Conservation (phyloP, 2,797 vertebrate genomes). For the Sciurus vulgaris region DNA sequence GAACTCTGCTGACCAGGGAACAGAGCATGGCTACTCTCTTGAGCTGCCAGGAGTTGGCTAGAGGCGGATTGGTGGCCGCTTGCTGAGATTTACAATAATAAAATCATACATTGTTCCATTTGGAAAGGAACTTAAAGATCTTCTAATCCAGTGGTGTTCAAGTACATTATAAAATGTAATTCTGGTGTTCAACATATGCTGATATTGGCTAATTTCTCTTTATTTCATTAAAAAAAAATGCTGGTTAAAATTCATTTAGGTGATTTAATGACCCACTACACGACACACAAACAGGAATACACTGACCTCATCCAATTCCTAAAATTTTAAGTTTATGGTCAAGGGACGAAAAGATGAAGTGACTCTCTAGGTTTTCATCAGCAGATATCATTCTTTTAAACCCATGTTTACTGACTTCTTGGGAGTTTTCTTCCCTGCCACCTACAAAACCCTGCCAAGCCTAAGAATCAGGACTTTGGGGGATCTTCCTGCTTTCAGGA, state of each 20-base stretch:
- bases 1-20: constrained; percentile 81
- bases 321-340: background rate
- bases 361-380: too few species aligned
- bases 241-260: background rate
- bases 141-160: background rate
- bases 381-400: background rate
- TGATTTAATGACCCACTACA: background rate
- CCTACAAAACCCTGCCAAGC: background rate
- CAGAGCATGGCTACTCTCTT: background rate
- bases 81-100: background rate
- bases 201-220: background rate
- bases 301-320: background rate
- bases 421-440: background rate
- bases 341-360: background rate
- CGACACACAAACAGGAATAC: background rate
- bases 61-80: background rate
- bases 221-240: background rate
- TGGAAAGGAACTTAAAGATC: background rate
- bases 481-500: background rate
- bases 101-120: background rate
- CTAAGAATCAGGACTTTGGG: background rate
- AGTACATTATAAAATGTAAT: background rate
- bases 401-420: fast-evolving
- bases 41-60: background rate
- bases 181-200: background rate